These are phyloP conservation scores for Sialia sialis DNA, from an alignment of 2,113 vertebrate species.

Conservation along the genomic window DNA sequence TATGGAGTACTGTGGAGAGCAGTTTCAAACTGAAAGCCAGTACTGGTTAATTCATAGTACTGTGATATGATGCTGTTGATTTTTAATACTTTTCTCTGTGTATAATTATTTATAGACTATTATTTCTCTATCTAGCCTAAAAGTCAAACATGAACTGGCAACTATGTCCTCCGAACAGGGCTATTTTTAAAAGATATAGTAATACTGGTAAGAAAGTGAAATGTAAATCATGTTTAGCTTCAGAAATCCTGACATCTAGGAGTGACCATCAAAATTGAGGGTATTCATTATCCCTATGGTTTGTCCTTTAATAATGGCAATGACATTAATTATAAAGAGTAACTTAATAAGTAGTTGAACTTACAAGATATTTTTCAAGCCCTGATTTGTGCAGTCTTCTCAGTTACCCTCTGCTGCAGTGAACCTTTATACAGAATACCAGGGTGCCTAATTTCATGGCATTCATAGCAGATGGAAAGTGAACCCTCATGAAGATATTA, in stretches of 20 bases:
- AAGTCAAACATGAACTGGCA: neutral
- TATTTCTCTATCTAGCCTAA: neutral
- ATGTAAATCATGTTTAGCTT: neutral
- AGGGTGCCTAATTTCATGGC: neutral
- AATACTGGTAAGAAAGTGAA: neutral
- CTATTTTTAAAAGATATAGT: neutral
- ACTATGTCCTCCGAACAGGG: neutral
- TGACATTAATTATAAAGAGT: neutral
- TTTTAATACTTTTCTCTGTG: neutral
- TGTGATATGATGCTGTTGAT: rapidly evolving
- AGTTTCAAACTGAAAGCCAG: neutral
- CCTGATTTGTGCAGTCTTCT: neutral
- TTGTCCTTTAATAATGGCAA: neutral
- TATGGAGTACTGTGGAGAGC: neutral
- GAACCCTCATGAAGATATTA: neutral
- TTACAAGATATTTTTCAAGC: neutral
- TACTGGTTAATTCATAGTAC: neutral
- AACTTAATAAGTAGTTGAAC: neutral
- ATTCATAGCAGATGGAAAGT: neutral
- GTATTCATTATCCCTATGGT: neutral
- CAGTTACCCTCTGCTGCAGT: neutral
- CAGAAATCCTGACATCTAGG: neutral
- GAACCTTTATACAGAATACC: neutral
- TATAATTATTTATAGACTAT: neutral
- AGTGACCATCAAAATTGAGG: neutral